These are phyloP conservation scores for Caenorhabditis japonica DNA, from an alignment of 2,888 invertebrate genomes.

Conservation along the genomic window DNA sequence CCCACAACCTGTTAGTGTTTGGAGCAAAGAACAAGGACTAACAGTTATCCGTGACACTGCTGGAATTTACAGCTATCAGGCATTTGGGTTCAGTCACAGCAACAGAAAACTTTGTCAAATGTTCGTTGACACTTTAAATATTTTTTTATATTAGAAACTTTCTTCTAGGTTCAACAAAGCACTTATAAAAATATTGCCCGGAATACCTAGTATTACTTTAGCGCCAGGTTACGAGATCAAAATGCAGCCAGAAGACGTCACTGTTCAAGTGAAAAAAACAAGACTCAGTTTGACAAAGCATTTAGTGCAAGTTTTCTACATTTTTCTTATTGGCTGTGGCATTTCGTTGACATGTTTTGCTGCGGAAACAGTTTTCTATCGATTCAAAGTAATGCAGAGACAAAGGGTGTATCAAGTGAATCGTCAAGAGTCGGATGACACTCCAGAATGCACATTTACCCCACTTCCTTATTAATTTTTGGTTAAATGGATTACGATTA, in stretches of 20 bases:
- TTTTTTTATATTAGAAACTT: not conserved
- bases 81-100: conserved; percentile 62
- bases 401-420: conserved; percentile 48
- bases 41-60: conserved; percentile 62
- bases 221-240: conserved; percentile 60
- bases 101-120: conserved; percentile 57
- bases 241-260: conserved; percentile 54
- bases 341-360: conserved; percentile 35
- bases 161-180: conserved; percentile 62
- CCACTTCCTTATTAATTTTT: conserved; percentile 32
- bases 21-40: conserved; percentile 56
- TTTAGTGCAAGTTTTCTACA: conserved; percentile 59
- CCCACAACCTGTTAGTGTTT: conserved; percentile 55
- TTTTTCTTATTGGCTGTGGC: conserved; percentile 50
- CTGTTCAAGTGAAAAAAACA: conserved; percentile 56
- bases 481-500: too few relatives aligned
- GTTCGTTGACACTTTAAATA: conserved; percentile 11
- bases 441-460: conserved; percentile 36
- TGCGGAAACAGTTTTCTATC: conserved; percentile 38
- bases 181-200: conserved; percentile 60
- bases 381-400: conserved; percentile 29
- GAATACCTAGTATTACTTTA: conserved; percentile 58
- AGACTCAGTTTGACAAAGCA: conserved; percentile 52
- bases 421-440: conserved; percentile 29
- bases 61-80: conserved; percentile 62